These are phyloP conservation scores for Pteronotus mesoamericanus DNA, from an alignment of 2,797 vertebrate species.

Conservation along the genomic window DNA sequence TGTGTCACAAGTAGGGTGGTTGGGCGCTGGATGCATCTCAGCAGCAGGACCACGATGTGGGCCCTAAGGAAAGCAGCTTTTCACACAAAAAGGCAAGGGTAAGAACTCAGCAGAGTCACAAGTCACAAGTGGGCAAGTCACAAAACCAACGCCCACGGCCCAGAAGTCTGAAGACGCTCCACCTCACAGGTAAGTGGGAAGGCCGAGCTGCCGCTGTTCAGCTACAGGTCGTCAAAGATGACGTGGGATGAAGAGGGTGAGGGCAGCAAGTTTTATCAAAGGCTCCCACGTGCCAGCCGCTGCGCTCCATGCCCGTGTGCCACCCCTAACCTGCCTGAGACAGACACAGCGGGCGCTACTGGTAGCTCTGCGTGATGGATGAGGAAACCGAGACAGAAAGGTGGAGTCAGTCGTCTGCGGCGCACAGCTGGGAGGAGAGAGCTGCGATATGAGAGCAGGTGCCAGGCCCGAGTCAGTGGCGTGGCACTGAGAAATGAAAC, in stretches of 20 bases:
- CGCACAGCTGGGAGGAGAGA: not conserved
- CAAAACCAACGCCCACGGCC: not conserved
- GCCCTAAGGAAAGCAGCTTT: not conserved
- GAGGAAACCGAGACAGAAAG: not conserved
- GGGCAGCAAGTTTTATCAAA: too few species aligned
- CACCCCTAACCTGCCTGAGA: not conserved
- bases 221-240: not conserved
- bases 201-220: too few species aligned
- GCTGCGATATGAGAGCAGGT: not conserved
- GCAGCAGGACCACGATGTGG: not conserved
- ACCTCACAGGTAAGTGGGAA: too few species aligned
- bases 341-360: not conserved
- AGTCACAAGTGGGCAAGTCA: not conserved
- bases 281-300: too few species aligned
- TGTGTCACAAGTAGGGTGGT: not conserved
- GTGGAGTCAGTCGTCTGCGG: rapidly evolving
- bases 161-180: not conserved
- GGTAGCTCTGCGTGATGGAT: too few species aligned
- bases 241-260: rapidly evolving
- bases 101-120: not conserved
- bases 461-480: too few species aligned
- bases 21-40: not conserved
- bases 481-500: not conserved
- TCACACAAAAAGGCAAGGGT: not conserved
- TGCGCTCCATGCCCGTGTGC: not conserved